Evolutionary conservation across 2,797 vertebrate species (phyloP), one percentile per base, ranked within the genome.

Genomic region (Neosalanx taihuensis): DNA sequence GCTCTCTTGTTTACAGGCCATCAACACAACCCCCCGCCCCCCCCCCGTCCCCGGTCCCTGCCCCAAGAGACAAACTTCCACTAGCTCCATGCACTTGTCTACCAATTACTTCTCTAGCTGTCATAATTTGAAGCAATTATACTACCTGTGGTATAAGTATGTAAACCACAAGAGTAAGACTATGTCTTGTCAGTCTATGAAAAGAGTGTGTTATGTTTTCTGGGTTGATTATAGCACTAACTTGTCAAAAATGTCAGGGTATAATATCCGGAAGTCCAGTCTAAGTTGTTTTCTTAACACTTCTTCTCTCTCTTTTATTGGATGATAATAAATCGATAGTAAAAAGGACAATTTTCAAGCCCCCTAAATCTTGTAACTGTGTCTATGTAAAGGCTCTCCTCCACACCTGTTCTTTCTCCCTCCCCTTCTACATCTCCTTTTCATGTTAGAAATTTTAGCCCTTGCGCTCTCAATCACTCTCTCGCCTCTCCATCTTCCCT

Each of bases 241-340:
- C 7, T 41, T 41, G 37, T 12, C 37, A 41, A 41, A 41, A 9
- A 41, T 41, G 37, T 41, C 37, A 41, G 12, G 37, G 37, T 10
- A 2, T 10, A 7, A 41, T 41, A 10, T 41, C 12, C 37, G 10
- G 37, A 41, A 12, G 37, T 2, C 37, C 37, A 41, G 61, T 63
- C 26, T 37, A 4, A 30, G 13, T 6, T 61, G 6, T 62, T 62
- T 20, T 56, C 53, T 56, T 7, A 31, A n/a, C 26, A n/a, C n/a
- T 35, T 76, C 10, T 10, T 5, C 12, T 72, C 73, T 9, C 57
- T 53, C n/a, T 23, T 41, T 64, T 77, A 70, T 53, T 46, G 7
- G 37, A 72, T 60, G 77, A 37, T 35, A 70, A 72, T 49, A 3
- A 77, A 73, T 51, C 66, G 53, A 78, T 33, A 60, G 26, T 53